Percentiles rank a stretch among this genome's conserved stretches.
These are phyloP conservation scores for Meteorus cinctellus DNA, from an alignment of 2,888 invertebrate genomes.

Conservation along the genomic window DNA sequence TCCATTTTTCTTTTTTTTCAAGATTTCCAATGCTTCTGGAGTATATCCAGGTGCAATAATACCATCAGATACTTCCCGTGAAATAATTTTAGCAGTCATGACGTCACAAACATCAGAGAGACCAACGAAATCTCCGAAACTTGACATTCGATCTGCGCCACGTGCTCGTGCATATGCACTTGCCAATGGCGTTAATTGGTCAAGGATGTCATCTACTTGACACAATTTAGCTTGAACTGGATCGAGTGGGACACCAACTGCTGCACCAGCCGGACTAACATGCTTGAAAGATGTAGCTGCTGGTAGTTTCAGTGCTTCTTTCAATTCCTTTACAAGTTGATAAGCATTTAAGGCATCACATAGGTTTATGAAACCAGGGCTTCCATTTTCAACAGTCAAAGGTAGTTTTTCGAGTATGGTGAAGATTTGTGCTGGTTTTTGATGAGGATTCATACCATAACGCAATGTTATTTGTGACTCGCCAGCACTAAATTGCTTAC, in stretches of 20 bases:
- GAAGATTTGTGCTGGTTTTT: conserved; percentile 95
- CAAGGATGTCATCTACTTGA: conserved; percentile 91
- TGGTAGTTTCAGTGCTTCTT: conserved; percentile 84
- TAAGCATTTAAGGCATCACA: conserved; percentile 98
- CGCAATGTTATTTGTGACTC: conserved; percentile 88
- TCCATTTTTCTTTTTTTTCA: conserved; percentile 96
- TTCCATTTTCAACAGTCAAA: conserved; percentile 91
- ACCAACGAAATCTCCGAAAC: conserved; percentile 98
- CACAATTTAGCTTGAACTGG: conserved; percentile 88
- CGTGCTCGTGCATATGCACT: conserved; percentile 96
- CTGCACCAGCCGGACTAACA: conserved; percentile 98
- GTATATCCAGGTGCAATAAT: conserved; percentile 96
- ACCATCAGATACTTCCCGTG: conserved; percentile 97
- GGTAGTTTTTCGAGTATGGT: conserved; percentile 87
- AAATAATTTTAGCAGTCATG: conserved; percentile 92
- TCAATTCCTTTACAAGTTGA: conserved; percentile 94
- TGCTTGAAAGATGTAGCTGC: conserved; percentile 99
- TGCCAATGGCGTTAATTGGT: conserved; percentile 86
- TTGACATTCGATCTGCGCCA: conserved; percentile 99
- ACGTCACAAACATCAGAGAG: conserved; percentile 93
- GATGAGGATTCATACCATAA: conserved; percentile 99
- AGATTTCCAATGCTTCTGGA: conserved; percentile 85
- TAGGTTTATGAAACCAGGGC: conserved; percentile 97
- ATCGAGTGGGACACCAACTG: conserved; percentile 88
- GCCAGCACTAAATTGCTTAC: conserved; percentile 88